Evolutionary conservation across 2,797 vertebrate species (phyloP), one percentile per base, ranked within the genome.

Genomic region (Neopelma chrysocephalum): DNA sequence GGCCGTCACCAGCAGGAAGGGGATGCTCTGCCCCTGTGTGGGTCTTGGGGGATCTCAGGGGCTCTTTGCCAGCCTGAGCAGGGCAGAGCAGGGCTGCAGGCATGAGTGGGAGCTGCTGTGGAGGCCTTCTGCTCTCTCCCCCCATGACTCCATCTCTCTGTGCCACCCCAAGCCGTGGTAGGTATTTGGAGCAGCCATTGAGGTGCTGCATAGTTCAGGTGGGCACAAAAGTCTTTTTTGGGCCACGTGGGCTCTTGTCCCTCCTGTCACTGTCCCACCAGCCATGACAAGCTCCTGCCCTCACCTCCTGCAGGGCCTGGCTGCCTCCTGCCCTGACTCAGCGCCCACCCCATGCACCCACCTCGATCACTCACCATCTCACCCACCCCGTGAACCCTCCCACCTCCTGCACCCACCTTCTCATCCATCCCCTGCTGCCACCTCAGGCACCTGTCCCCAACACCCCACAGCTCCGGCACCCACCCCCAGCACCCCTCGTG

Each of bases 61-160:
- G 12, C 31, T 54, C 34, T 72, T 42, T 79, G 45, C 40, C 60
- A 53, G 66, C 60, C 47, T 79, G 47, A 84, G 3, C 1, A 14
- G 42, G 6, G 40, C 23, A 23, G 51, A 22, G 10, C 7, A 57
- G 15, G 1, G 22, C 32, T 20, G 29, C 40, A 34, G 75, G 32
- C 9, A 40, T 36, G 16, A 40, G 34, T 4, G 21, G 29, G 23
- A 72, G 50, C 25, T 34, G 47, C 19, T 16, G 0, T 32, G 14
- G 22, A 62, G 53, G 10, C 19, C 13, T 58, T 42, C 58, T 54
- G 38, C 29, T 58, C 32, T 50, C 42, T 51, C 18, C 21, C n/a
- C 40, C 53, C 14, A 3, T 5, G 13, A 12, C 32, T 56, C 56
- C 50, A 11, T 14, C 65, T 31, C 60, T 57, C 47, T 0, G 0